Percentiles rank a stretch among this genome's conserved stretches.
phyloP scores from a whole-genome alignment of 1,140 invertebrate species.

The Ericerus pela region DNA sequence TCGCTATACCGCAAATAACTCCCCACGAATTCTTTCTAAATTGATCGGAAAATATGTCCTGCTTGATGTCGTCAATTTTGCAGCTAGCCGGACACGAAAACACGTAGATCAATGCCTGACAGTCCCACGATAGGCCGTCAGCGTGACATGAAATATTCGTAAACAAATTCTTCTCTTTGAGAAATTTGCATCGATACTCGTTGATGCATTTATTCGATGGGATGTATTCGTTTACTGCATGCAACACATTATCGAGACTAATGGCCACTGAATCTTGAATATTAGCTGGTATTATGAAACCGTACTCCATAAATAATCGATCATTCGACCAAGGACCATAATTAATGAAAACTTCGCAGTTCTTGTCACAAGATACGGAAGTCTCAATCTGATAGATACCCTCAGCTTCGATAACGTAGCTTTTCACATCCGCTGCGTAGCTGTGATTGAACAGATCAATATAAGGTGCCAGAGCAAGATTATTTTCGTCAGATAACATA shows the following conservation, averaged over 20 bases:
- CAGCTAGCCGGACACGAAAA: constrained; percentile 22
- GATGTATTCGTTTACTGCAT: constrained; percentile 15
- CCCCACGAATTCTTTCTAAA: constrained; percentile 18
- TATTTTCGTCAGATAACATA: constrained; percentile 26
- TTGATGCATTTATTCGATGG: constrained; percentile 25
- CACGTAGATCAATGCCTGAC: constrained; percentile 30
- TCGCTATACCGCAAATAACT: constrained; percentile 20
- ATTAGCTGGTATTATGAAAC: constrained; percentile 25
- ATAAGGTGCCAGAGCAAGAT: constrained; percentile 41
- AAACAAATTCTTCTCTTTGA: constrained; percentile 34
- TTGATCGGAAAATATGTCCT: constrained; percentile 28
- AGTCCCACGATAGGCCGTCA: constrained; percentile 40
- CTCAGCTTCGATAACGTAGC: constrained; percentile 18
- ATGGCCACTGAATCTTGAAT: constrained; percentile 21
- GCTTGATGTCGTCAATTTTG: constrained; percentile 24
- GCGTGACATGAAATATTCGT: constrained; percentile 37
- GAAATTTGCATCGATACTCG: constrained; percentile 34
- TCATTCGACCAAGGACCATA: constrained; percentile 26
- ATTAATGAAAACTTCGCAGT: constrained; percentile 26
- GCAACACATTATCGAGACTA: constrained; percentile 19
- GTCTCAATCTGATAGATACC: constrained; percentile 23
- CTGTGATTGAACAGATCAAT: constrained; percentile 48
- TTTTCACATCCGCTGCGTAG: constrained; percentile 23
- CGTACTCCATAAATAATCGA: constrained; percentile 26
- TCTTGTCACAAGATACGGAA: constrained; percentile 21